Base-by-base conservation (phyloP, 2,113 vertebrate genomes). In the Saccopteryx leptura region DNA sequence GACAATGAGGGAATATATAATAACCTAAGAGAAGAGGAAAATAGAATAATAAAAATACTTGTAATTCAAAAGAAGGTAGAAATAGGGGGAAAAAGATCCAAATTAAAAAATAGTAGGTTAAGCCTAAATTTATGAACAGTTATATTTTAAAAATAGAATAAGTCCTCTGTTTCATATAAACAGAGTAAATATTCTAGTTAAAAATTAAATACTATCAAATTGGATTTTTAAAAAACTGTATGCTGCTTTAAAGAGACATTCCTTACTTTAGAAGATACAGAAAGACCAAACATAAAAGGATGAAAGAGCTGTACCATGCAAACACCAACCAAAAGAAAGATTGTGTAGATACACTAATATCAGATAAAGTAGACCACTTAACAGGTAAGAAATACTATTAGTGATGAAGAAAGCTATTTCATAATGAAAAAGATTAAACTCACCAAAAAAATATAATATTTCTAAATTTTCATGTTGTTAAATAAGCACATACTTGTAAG, bases 141-240 rank as follows among this genome's bases (percentile, higher is more conserved):
- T 90, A 26, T 23, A 87, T 48, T 83, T 63, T 48, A 1, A 48
- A 83, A 90, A 21, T 31, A 84, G 80, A 71, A 11, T 88, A 66
- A 72, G n/a, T 79, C 68, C 2, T 39, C 60, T 69, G 31, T 68
- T n/a, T 68, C n/a, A 68, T 82, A 72, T 69, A 82, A 91, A 46
- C 33, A 78, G 72, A 74, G 17, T 87, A 65, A 68, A 54, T 76
- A 69, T 1, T 46, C 48, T 69, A 79, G 48, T 24, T 56, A 84
- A 86, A 89, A 86, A 61, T 58, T 39, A 68, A 58, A 94, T 60
- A 58, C 84, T n/a, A 65, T 88, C 10, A 96, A 52, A 31, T 65
- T 84, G 19, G 31, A 84, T 82, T 90, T 75, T 66, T 74, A 4
- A 52, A 93, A 88, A 89, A 66, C 13, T 84, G 17, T 56, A 17